Base-by-base conservation (phyloP, 2,113 vertebrate genomes). In the Limanda limanda region DNA sequence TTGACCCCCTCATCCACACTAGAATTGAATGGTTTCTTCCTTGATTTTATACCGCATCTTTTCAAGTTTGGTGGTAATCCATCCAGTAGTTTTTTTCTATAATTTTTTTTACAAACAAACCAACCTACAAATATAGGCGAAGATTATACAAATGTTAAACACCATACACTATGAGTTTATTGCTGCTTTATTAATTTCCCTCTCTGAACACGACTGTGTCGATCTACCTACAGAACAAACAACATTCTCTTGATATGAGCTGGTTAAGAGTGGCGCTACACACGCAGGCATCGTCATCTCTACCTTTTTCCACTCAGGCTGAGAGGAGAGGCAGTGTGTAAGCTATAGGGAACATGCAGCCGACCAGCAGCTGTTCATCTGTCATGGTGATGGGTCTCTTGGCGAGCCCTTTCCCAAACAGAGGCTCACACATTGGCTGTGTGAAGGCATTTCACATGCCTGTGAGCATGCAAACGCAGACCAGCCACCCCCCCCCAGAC, bases 331-430 rank as follows among this genome's bases (percentile, higher is more conserved):
- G 64, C 58, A 4, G 79, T 75, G 81, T 51, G 76, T 55, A 10
- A 63, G 64, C 74, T 79, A 55, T 74, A 85, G 75, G 76, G 77
- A 81, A 67, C 74, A 78, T 4, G 68, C 69, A 69, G 81, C 78
- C 82, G 74, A 84, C 82, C 80, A 63, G 85, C 90, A 90, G 88
- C 86, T 90, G 90, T 86, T 81, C 40, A 31, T 75, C 78, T 90
- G 86, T 87, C 88, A 84, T 88, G 88, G 84, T 86, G 90, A 91
- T 76, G 84, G 84, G 71, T 74, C 86, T 84, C 80, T 82, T 85
- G 78, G 81, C 86, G 86, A 88, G 86, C 85, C 79, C 69, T 89
- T 84, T 87, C 86, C 88, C 79, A 87, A 85, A 86, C 86, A 91
- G 83, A 87, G 88, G 81, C 86, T 85, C 86, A 81, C 76, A 88